Conservation (phyloP, 1,140 invertebrate genomes). For the Lasaia peninsularis region DNA sequence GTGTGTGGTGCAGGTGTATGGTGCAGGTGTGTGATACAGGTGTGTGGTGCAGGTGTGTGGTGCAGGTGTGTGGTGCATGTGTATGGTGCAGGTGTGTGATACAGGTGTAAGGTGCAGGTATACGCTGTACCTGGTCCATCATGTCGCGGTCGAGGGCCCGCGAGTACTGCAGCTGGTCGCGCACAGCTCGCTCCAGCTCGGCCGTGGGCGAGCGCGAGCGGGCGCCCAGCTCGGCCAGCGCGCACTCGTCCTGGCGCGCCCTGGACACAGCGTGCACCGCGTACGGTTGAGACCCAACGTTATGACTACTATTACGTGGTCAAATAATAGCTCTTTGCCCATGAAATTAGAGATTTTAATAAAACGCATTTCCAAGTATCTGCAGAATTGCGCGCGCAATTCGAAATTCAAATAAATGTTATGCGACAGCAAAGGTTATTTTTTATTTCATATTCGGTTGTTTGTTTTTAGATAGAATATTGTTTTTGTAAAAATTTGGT, state of each 20-base stretch:
- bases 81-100: background rate
- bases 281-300: too few relatives aligned
- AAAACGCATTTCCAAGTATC: too few relatives aligned
- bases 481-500: too few relatives aligned
- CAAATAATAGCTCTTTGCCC: too few relatives aligned
- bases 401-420: too few relatives aligned
- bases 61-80: background rate
- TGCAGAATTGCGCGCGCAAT: too few relatives aligned
- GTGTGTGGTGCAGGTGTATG: too few relatives aligned
- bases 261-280: background rate
- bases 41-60: background rate
- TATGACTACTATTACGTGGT: too few relatives aligned
- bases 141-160: slow-evolving; percentile 56
- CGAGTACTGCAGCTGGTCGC: slow-evolving; percentile 61
- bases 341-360: too few relatives aligned
- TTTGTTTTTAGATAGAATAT: too few relatives aligned
- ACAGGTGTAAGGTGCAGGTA: background rate
- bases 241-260: background rate
- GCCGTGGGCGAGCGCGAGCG: slow-evolving; percentile 53
- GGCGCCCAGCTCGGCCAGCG: slow-evolving; percentile 20
- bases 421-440: too few relatives aligned
- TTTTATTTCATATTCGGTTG: too few relatives aligned
- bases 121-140: slow-evolving; percentile 49
- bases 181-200: slow-evolving; percentile 57
- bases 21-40: background rate